phyloP scores from a whole-genome alignment of 2,797 vertebrate genomes.

The Sphaeramia orbicularis region DNA sequence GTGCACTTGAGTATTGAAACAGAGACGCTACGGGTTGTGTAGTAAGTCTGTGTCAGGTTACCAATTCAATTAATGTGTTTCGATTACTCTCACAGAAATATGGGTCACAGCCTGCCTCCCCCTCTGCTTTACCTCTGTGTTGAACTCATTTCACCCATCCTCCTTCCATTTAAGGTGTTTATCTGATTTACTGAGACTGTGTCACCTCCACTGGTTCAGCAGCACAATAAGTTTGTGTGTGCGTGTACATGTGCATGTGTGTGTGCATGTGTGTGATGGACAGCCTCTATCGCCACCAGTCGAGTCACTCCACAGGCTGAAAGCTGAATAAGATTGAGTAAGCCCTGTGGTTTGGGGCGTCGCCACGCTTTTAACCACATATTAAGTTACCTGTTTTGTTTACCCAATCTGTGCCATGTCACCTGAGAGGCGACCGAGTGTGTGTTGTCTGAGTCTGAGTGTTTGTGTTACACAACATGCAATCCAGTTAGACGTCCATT shows the following conservation, averaged over 20 bases:
- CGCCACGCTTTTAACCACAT: slow-evolving; percentile 51
- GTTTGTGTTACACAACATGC: slow-evolving; percentile 42
- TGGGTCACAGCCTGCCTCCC: slow-evolving; percentile 7
- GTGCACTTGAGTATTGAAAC: slow-evolving; percentile 17
- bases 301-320: slow-evolving; percentile 20
- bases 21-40: slow-evolving; percentile 25
- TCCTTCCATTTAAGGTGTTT: slow-evolving; percentile 39
- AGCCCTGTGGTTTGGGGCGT: slow-evolving; percentile 43
- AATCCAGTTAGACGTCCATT: slow-evolving; percentile 37
- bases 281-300: slow-evolving; percentile 28
- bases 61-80: slow-evolving; percentile 51
- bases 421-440: slow-evolving; percentile 62
- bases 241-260: slow-evolving; percentile 18
- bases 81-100: slow-evolving; percentile 24
- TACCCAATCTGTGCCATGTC: slow-evolving; percentile 74
- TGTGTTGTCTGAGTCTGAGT: slow-evolving; percentile 24
- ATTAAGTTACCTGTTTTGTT: slow-evolving; percentile 74
- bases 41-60: slow-evolving; percentile 45
- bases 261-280: slow-evolving; percentile 29
- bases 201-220: slow-evolving; percentile 22
- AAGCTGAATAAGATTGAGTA: slow-evolving; percentile 54
- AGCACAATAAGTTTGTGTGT: slow-evolving; percentile 21
- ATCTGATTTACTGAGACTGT: slow-evolving; percentile 45
- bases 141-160: slow-evolving; percentile 31
- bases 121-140: slow-evolving; percentile 22